Percentiles rank a stretch among this genome's conserved stretches.
Evolutionary conservation across 2,113 vertebrate species (phyloP).

Genomic region (Lepus timidus): DNA sequence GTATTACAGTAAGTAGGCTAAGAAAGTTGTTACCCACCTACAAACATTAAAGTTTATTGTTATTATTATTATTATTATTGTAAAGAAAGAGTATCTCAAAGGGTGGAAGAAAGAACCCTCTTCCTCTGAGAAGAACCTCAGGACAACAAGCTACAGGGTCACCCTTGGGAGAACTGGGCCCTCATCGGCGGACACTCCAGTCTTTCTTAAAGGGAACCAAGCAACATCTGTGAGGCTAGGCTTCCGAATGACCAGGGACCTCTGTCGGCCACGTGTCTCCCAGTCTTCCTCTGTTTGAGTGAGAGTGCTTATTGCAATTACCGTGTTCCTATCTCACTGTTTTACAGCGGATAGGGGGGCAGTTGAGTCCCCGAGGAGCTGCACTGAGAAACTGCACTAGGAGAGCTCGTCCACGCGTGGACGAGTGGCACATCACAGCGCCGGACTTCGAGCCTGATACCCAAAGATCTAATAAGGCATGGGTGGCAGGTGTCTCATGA

Average conservation of each 20-base stretch:
- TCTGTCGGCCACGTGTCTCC: neutral
- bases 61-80: too few species aligned
- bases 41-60: neutral
- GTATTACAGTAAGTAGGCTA: neutral
- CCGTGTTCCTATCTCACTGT: neutral
- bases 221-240: neutral
- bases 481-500: neutral
- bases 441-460: neutral
- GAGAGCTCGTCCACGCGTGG: neutral
- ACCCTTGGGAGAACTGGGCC: neutral
- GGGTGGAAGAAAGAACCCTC: neutral
- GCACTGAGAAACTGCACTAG: neutral
- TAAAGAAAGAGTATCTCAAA: neutral
- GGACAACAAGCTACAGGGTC: neutral
- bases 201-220: neutral
- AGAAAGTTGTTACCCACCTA: conserved; percentile 9
- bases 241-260: neutral
- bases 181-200: neutral
- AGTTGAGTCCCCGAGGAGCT: neutral
- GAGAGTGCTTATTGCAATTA: neutral
- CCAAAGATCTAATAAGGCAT: neutral
- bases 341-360: neutral
- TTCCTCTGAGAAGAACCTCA: conserved; percentile 12
- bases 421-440: neutral
- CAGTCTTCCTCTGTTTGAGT: neutral